phyloP scores from a whole-genome alignment of 1,140 invertebrate species.

The Centruroides vittatus region DNA sequence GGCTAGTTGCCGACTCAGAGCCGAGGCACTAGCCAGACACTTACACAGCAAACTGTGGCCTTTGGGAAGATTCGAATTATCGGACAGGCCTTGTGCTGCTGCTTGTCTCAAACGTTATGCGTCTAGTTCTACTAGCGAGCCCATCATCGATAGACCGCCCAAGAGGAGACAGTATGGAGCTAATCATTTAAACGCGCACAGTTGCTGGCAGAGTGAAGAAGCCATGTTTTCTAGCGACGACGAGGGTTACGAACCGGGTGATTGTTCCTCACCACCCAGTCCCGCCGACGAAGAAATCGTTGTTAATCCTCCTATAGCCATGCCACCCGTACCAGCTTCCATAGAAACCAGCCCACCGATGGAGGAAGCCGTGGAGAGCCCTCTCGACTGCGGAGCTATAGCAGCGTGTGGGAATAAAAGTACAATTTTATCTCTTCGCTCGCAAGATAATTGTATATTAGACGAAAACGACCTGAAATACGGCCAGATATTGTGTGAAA shows the following conservation, averaged over 20 bases:
- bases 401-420: no score
- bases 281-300: not conserved
- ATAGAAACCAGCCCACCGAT: not conserved
- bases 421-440: no score
- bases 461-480: no score
- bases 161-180: no score
- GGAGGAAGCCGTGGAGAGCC: not conserved
- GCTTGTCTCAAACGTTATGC: not conserved
- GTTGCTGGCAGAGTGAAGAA: no score
- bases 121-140: no score
- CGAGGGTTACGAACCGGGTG: not conserved
- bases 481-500: no score
- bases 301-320: no score
- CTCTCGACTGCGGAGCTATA: not conserved
- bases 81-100: not conserved
- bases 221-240: not conserved
- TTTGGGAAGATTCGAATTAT: constrained; percentile 30
- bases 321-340: no score
- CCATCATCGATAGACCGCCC: no score
- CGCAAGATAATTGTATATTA: no score
- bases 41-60: constrained; percentile 54
- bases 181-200: no score
- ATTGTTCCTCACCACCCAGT: not conserved
- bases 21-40: constrained; percentile 59
- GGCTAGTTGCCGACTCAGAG: constrained; percentile 51